These are phyloP conservation scores for Pherbina coryleti DNA, from an alignment of 2,888 invertebrate species.

Conservation along the genomic window DNA sequence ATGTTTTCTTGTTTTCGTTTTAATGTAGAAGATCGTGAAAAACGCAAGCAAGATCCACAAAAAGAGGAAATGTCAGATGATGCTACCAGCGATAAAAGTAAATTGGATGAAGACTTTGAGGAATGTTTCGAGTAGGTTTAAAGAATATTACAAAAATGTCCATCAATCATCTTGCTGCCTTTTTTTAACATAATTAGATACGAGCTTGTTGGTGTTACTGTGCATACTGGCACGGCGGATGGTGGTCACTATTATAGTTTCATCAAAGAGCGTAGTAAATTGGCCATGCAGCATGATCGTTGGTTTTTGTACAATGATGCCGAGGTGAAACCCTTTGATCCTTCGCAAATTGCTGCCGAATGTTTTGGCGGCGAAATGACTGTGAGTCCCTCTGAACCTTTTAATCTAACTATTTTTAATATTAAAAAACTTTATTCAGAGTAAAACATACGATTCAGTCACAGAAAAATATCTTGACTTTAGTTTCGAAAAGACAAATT, in stretches of 20 bases:
- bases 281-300: constrained; percentile 80
- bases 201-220: constrained; percentile 93
- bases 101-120: constrained; percentile 72
- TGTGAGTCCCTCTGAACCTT: constrained; percentile 69
- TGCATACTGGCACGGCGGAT: constrained; percentile 98
- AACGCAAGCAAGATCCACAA: constrained; percentile 67
- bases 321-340: constrained; percentile 95
- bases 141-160: neutral
- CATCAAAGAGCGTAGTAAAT: constrained; percentile 85
- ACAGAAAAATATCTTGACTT: constrained; percentile 98
- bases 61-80: constrained; percentile 46
- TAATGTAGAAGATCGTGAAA: constrained; percentile 74
- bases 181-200: constrained; percentile 69
- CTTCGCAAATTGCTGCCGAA: constrained; percentile 92
- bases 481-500: constrained; percentile 97
- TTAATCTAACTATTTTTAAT: neutral
- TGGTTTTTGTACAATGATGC: constrained; percentile 95
- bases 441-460: constrained; percentile 96
- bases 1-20: neutral
- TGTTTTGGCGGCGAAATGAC: constrained; percentile 99
- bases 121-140: constrained; percentile 80
- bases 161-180: neutral
- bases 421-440: constrained; percentile 72
- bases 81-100: constrained; percentile 53
- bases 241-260: constrained; percentile 98